Evolutionary conservation across 2,797 vertebrate genomes (phyloP).

Genomic region (Phalloptychus januarius): DNA sequence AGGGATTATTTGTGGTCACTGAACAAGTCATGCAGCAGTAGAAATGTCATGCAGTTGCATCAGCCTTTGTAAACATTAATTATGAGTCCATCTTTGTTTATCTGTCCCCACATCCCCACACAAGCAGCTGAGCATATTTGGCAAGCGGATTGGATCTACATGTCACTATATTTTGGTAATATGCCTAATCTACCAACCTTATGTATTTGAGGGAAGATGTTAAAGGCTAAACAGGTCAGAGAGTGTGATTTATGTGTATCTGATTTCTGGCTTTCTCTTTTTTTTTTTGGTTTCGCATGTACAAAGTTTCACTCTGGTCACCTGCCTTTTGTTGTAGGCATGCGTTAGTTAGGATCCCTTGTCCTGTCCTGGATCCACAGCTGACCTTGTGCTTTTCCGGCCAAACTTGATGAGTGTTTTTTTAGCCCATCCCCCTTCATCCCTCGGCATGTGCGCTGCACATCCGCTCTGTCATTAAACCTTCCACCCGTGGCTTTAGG

Average conservation of each 20-base stretch:
- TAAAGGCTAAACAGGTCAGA: constrained; percentile 59
- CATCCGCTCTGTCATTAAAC: constrained; percentile 83
- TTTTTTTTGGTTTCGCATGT: constrained; percentile 21
- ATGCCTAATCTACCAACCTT: constrained; percentile 62
- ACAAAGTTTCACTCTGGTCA: constrained; percentile 62
- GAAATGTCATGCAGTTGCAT: constrained; percentile 83
- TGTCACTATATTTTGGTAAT: constrained; percentile 78
- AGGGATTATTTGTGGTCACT: constrained; percentile 71
- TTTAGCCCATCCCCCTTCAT: constrained; percentile 76
- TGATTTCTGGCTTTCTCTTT: background rate
- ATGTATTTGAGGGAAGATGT: constrained; percentile 56
- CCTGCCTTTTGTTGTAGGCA: constrained; percentile 78
- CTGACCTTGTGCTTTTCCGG: constrained; percentile 79
- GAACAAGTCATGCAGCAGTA: constrained; percentile 70
- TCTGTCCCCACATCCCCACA: constrained; percentile 76
- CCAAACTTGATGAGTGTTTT: constrained; percentile 77
- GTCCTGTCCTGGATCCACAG: constrained; percentile 61
- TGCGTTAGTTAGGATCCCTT: constrained; percentile 70
- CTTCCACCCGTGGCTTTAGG: constrained; percentile 82
- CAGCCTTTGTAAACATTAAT: constrained; percentile 87
- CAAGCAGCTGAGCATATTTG: constrained; percentile 89
- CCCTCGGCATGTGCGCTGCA: constrained; percentile 74
- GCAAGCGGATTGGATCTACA: constrained; percentile 84
- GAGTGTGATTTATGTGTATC: constrained; percentile 3
- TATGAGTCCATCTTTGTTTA: constrained; percentile 84